Evolutionary conservation across 1,140 invertebrate genomes (phyloP).

Genomic region (Prorops nasuta): DNA sequence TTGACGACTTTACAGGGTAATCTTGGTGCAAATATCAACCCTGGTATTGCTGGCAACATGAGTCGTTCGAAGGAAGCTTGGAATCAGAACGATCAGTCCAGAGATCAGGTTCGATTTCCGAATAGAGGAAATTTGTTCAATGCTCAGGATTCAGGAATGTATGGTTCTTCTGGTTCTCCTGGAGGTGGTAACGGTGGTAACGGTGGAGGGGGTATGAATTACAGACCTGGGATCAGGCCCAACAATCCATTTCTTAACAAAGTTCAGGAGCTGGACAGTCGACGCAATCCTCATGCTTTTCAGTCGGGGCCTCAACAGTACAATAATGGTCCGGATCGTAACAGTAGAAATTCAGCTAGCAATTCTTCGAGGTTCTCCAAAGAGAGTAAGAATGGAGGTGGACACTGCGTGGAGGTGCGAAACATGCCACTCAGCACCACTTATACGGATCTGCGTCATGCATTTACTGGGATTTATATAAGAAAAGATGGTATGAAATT

Average conservation of each 20-base stretch:
- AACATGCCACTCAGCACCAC: conserved; percentile 67
- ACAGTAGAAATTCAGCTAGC: conserved; percentile 21
- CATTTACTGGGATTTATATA: conserved; percentile 77
- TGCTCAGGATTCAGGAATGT: conserved; percentile 25
- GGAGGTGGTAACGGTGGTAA: too few relatives aligned
- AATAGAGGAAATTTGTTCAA: conserved; percentile 28
- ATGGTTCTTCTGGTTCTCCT: conserved; percentile 15
- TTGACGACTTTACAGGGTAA: conserved; percentile 15
- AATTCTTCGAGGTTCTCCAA: conserved; percentile 24
- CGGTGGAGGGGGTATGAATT: conserved; percentile 21
- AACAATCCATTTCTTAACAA: conserved; percentile 39
- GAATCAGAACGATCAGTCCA: conserved; percentile 27
- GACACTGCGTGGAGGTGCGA: conserved; percentile 68
- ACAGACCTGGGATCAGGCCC: conserved; percentile 21
- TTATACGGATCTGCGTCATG: conserved; percentile 77
- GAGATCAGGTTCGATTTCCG: conserved; percentile 34
- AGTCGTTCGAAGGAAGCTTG: conserved; percentile 29
- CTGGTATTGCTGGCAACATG: conserved; percentile 13
- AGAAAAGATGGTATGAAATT: conserved; percentile 82
- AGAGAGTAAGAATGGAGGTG: conserved; percentile 23
- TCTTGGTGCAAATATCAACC: conserved; percentile 4
- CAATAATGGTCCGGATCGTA: conserved; percentile 24
- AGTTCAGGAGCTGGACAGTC: conserved; percentile 60
- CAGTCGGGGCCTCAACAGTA: conserved; percentile 37
- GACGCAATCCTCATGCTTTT: conserved; percentile 63